These are phyloP conservation scores for Drosophila koepferae DNA, from an alignment of 2,888 invertebrate species.

Conservation along the genomic window DNA sequence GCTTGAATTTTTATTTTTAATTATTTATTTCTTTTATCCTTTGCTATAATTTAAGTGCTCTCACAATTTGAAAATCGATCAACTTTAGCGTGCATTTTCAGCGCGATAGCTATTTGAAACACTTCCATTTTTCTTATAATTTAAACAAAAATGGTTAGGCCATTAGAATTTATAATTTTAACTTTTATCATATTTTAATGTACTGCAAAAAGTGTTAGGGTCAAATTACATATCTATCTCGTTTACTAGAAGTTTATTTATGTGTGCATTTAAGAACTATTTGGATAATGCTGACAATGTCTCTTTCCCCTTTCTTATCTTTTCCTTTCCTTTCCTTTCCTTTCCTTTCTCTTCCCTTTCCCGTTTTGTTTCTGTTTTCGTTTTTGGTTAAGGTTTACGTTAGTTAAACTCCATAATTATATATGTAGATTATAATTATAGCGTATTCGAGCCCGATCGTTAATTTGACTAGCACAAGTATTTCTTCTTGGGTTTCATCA, in stretches of 20 bases:
- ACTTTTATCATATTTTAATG: conserved; percentile 4
- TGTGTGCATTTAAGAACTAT: conserved; percentile 65
- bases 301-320: background rate
- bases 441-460: conserved; percentile 19
- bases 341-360: background rate
- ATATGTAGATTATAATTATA: conserved; percentile 21
- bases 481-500: conserved; percentile 86
- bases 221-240: conserved; percentile 40
- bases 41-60: conserved; percentile 37
- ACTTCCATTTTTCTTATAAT: background rate
- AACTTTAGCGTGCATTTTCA: background rate
- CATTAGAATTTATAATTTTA: background rate
- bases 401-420: conserved; percentile 53
- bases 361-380: background rate
- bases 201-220: conserved; percentile 36
- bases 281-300: conserved; percentile 53
- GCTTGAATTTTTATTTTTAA: background rate
- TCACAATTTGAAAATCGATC: conserved; percentile 15
- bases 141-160: background rate
- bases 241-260: conserved; percentile 56
- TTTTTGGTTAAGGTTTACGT: conserved; percentile 58
- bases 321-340: background rate
- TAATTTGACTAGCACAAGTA: conserved; percentile 86
- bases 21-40: background rate
- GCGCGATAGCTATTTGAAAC: conserved; percentile 9